phyloP scores from a whole-genome alignment of 2,888 invertebrate species.

The Heterodera filipjevi region DNA sequence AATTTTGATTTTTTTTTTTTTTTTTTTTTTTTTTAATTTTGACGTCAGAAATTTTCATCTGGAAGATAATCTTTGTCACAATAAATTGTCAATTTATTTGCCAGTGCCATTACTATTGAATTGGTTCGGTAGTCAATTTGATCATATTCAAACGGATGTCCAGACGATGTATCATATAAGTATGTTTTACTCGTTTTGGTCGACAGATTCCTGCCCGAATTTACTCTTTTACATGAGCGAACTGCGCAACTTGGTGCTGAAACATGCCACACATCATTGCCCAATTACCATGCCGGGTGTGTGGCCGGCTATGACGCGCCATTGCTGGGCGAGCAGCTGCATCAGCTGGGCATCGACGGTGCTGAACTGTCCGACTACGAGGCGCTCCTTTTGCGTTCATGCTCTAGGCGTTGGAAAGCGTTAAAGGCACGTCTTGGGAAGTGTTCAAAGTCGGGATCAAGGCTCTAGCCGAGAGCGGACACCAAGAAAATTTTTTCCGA shows the following conservation, averaged over 20 bases:
- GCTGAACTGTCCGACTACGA: slow-evolving; percentile 52
- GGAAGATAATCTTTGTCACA: no score
- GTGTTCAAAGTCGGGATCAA: no score
- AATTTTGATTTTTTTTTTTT: no score
- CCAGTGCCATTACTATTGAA: no score
- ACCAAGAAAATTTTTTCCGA: background rate
- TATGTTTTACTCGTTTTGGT: slow-evolving; percentile 29
- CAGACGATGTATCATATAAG: no score
- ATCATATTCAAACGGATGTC: no score
- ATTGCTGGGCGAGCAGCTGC: slow-evolving; percentile 77
- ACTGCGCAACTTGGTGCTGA: slow-evolving; percentile 80
- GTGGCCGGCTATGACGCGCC: slow-evolving; percentile 93
- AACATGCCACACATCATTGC: slow-evolving; percentile 96
- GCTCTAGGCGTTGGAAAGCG: slow-evolving; percentile 47
- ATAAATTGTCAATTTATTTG: no score
- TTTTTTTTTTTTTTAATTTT: no score
- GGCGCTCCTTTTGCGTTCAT: slow-evolving; percentile 51
- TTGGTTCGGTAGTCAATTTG: no score
- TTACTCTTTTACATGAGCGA: slow-evolving; percentile 98
- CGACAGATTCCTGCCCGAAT: slow-evolving; percentile 84
- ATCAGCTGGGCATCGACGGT: slow-evolving; percentile 24
- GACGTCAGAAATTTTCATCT: no score
- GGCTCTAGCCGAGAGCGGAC: no score
- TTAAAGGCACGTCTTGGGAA: slow-evolving; percentile 39
- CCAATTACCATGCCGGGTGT: slow-evolving; percentile 75